phyloP scores from a whole-genome alignment of 1,140 invertebrate genomes.

The Aphidius gifuensis region DNA sequence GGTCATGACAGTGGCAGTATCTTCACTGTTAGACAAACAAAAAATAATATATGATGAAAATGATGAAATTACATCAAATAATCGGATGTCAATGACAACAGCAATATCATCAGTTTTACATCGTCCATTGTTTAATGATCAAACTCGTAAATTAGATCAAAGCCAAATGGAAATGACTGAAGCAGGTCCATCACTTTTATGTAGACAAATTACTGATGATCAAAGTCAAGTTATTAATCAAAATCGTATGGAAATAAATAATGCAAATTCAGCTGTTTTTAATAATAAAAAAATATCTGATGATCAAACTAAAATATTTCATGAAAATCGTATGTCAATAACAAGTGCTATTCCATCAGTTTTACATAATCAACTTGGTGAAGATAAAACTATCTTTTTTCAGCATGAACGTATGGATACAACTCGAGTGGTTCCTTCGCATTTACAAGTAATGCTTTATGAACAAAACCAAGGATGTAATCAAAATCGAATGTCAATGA shows the following conservation, averaged over 20 bases:
- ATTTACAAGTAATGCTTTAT: no score
- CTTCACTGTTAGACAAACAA: neutral
- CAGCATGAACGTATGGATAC: no score
- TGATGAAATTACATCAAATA: no score
- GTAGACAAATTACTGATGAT: no score
- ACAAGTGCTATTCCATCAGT: neutral
- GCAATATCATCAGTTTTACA: no score
- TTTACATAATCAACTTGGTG: neutral
- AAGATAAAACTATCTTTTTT: neutral
- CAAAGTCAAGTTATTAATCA: slow-evolving; percentile 13
- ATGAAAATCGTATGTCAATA: neutral
- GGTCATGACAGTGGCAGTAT: neutral
- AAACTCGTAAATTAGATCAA: slow-evolving; percentile 16
- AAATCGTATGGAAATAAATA: slow-evolving; percentile 16
- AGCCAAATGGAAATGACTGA: neutral
- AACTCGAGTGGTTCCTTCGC: no score
- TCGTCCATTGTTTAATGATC: no score
- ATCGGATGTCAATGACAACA: no score
- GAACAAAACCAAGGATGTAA: no score
- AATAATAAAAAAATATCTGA: neutral
- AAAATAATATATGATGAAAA: neutral
- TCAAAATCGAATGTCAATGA: no score
- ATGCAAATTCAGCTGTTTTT: neutral
- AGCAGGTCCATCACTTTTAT: neutral
- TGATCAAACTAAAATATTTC: neutral